phyloP scores from a whole-genome alignment of 2,113 vertebrate genomes.

The Hippopotamus amphibius region DNA sequence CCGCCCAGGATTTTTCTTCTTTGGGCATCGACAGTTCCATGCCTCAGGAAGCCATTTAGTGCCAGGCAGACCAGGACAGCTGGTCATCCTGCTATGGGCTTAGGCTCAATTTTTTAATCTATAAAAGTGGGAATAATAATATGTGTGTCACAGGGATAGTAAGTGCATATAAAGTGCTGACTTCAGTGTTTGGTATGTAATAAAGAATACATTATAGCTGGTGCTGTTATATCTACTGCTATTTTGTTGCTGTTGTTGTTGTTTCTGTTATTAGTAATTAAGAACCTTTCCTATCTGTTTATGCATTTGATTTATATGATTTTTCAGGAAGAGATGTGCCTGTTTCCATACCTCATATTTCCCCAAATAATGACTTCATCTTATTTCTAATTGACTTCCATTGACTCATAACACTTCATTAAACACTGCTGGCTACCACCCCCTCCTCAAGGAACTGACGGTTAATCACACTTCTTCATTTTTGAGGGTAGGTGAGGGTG shows the following conservation, averaged over 20 bases:
- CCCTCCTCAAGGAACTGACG: not conserved
- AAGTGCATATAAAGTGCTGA: not conserved
- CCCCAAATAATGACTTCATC: conserved; percentile 62
- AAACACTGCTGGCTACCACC: not conserved
- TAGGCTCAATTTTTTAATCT: not conserved
- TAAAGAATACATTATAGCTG: not conserved
- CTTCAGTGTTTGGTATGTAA: not conserved
- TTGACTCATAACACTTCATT: conserved; percentile 46
- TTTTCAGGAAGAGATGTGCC: conserved; percentile 40
- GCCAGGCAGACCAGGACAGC: not conserved
- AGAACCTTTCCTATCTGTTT: not conserved
- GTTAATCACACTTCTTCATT: not conserved
- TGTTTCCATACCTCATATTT: conserved; percentile 50
- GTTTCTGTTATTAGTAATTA: not conserved
- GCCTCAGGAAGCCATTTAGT: no score
- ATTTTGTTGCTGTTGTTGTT: not conserved
- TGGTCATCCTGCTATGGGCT: not conserved
- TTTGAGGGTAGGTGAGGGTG: not conserved
- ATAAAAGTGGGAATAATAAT: not conserved
- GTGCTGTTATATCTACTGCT: not conserved
- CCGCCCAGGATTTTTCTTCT: not conserved
- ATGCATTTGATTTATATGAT: conserved; percentile 8
- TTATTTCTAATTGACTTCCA: conserved; percentile 61
- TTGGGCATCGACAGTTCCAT: not conserved
- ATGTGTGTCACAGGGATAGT: not conserved